Conservation (phyloP, 2,797 vertebrate species). For the Sorex maritimensis region DNA sequence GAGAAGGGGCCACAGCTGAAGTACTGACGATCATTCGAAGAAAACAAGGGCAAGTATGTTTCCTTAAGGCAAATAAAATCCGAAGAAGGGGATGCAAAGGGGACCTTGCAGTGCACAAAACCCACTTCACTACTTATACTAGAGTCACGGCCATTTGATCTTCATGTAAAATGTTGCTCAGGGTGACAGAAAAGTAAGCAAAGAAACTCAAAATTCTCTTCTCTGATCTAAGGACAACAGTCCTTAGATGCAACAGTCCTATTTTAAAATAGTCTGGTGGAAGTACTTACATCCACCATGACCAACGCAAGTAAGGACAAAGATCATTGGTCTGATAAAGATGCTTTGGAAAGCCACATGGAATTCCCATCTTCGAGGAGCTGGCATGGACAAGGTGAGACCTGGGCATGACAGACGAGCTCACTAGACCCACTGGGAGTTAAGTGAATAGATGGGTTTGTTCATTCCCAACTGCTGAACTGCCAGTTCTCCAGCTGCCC, state of each 20-base stretch:
- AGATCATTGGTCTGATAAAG: neutral
- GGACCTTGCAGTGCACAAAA: neutral
- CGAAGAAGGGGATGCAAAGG: neutral
- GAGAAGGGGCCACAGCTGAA: neutral
- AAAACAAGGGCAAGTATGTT: neutral
- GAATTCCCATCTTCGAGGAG: neutral
- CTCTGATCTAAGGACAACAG: constrained; percentile 10
- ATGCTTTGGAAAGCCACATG: too few relatives aligned
- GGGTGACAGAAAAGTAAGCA: neutral
- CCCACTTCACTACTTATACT: neutral
- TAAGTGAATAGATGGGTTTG: neutral
- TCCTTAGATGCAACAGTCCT: neutral
- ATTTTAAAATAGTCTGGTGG: neutral
- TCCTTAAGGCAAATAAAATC: neutral
- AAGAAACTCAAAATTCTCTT: constrained; percentile 7
- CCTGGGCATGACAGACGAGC: neutral
- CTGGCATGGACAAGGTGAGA: too few relatives aligned
- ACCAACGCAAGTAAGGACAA: neutral
- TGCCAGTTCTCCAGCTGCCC: neutral
- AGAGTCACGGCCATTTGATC: neutral
- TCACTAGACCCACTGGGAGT: too few relatives aligned
- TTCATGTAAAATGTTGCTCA: neutral
- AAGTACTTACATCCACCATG: neutral
- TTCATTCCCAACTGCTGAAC: neutral
- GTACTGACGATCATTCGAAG: neutral